Conservation (phyloP, 2,888 invertebrate genomes). For the Xestia xanthographa region DNA sequence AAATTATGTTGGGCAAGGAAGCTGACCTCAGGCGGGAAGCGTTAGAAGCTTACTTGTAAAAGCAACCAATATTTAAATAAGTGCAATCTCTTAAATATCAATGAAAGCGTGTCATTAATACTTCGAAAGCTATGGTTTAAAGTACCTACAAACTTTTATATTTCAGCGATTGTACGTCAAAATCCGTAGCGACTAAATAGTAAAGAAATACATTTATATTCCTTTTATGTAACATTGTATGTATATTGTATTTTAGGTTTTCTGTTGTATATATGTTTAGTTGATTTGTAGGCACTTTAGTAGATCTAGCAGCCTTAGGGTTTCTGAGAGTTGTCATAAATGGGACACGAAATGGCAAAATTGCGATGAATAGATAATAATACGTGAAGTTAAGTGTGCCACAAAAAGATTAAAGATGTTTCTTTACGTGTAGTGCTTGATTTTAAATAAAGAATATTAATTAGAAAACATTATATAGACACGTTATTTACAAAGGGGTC, state of each 20-base stretch:
- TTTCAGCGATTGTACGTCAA: background rate
- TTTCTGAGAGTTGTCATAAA: background rate
- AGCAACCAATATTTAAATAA: background rate
- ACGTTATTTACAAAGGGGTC: background rate
- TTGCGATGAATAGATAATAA: background rate
- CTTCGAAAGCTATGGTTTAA: constrained; percentile 41
- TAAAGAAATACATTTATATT: background rate
- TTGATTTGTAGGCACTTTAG: constrained; percentile 16
- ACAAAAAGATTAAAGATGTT: background rate
- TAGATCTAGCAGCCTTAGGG: constrained; percentile 22
- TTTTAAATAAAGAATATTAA: background rate
- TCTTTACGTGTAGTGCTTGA: background rate
- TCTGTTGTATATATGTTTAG: background rate
- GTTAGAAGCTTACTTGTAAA: constrained; percentile 9
- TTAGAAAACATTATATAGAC: background rate
- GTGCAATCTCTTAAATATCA: too few species aligned
- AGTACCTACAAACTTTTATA: constrained; percentile 30
- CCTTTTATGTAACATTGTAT: background rate
- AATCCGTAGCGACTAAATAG: background rate
- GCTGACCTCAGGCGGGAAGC: background rate
- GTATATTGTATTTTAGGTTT: background rate
- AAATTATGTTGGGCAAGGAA: constrained; percentile 4
- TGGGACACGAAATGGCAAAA: background rate
- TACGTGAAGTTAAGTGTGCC: background rate
- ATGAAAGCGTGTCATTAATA: constrained; percentile 30